These are phyloP conservation scores for Leptinotarsa defecta DNA, from an alignment of 1,140 invertebrate species.

Conservation along the genomic window DNA sequence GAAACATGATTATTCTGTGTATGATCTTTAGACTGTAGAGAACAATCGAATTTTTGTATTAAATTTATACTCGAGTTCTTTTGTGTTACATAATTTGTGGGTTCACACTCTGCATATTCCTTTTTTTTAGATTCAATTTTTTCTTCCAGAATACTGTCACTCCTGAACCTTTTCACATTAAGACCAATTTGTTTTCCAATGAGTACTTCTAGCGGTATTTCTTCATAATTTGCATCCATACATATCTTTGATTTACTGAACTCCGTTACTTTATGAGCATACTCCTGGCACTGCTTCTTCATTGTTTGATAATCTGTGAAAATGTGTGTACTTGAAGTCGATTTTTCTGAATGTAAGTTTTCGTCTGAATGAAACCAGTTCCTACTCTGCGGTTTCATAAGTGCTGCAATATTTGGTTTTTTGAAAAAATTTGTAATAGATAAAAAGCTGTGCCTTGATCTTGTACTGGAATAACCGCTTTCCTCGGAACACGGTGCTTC, in stretches of 20 bases:
- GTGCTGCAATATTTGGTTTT: conserved; percentile 34
- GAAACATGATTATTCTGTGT: neutral
- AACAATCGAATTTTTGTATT: neutral
- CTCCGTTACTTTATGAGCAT: conserved; percentile 44
- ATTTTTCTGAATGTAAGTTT: neutral
- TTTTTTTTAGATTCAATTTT: neutral
- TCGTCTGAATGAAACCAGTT: neutral
- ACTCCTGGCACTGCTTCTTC: conserved; percentile 41
- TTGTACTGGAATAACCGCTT: conserved; percentile 43
- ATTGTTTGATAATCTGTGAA: conserved; percentile 20
- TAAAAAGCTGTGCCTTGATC: conserved; percentile 27
- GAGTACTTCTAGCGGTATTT: conserved; percentile 43
- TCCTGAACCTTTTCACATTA: neutral
- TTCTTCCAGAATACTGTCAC: neutral
- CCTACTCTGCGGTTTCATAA: conserved; percentile 33
- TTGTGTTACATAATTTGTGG: neutral
- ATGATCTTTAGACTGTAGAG: neutral
- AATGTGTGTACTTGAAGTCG: neutral
- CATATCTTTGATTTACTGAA: conserved; percentile 31
- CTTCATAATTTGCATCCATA: conserved; percentile 38
- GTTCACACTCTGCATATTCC: neutral
- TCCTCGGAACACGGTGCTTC: conserved; percentile 30
- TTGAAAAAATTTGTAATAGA: conserved; percentile 38
- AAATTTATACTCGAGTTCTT: neutral
- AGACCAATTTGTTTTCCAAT: conserved; percentile 30